Base-by-base conservation (phyloP, 2,113 vertebrate species). In the Alectura lathami region DNA sequence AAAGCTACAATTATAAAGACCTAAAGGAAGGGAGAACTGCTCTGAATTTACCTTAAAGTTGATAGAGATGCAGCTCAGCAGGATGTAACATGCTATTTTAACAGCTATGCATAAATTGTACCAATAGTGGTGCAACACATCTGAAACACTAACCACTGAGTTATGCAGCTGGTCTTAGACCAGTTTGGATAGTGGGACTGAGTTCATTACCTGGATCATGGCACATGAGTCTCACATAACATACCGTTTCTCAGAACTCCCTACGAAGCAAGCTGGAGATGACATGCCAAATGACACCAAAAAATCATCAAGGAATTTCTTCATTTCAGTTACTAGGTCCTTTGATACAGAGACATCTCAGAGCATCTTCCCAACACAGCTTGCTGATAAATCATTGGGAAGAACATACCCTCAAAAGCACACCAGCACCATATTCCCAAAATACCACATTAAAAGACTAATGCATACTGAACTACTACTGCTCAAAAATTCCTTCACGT, bases 361-460 rank as follows among this genome's bases (percentile, higher is more conserved):
- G 56, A 67, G 4, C 11, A 8, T 29, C 29, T 63, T 74, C 42
- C 42, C 68, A 88, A 14, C 3, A 26, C 45, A 63, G 34, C 23
- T 30, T 88, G 17, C 50, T n/a, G 42, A 24, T 47, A 72, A 79
- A 80, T 16, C 26, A 70, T 3, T 23, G 51, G 51, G 51, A 60
- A 74, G 43, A 72, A 36, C 17, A 17, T 3, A 29, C 17, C 42
- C 42, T 54, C 13, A 59, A 50, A 59, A 50, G 36, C n/a, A 54
- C 18, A 81, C 30, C 30, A 50, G 30, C n/a, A 38, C 8, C 15
- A 4, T 9, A 16, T 26, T 94, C 32, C 74, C 17, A 5, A 67
- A 90, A 75, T 6, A 53, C 4, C 26, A 14, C 0, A 0, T 29
- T 23, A 11, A n/a, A 60, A 56, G 10, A 9, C 57, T 57, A 32